A percentile compares a stretch with the other conserved stretches of the same genome.
Evolutionary conservation across 2,888 invertebrate genomes (phyloP).

Genomic region (Hyppa rectilinea): DNA sequence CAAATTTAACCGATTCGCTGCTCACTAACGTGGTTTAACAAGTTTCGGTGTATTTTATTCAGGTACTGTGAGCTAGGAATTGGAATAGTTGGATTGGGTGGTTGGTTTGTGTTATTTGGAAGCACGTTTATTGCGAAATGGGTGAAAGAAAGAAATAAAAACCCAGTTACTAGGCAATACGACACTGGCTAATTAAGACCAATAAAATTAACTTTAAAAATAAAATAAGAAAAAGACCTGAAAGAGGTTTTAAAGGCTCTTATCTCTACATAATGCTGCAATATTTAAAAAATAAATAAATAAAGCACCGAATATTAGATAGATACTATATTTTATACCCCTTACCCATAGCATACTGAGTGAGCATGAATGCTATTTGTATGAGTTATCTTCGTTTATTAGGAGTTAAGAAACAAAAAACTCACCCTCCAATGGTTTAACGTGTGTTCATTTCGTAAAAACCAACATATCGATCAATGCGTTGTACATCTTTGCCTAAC

Average conservation of each 20-base stretch:
- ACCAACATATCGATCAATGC: neutral
- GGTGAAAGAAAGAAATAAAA: too few species aligned
- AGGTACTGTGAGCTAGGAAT: conserved; percentile 46
- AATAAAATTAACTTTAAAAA: too few species aligned
- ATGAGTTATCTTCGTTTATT: neutral
- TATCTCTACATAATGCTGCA: too few species aligned
- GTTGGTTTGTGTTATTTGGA: neutral
- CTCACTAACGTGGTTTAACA: conserved; percentile 70
- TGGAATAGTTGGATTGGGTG: conserved; percentile 50
- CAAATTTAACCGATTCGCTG: conserved; percentile 74
- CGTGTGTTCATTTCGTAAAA: neutral
- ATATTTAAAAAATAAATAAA: too few species aligned
- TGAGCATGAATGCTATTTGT: neutral
- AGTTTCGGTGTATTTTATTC: conserved; percentile 68
- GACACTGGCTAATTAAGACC: too few species aligned
- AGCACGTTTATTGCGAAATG: conserved; percentile 5
- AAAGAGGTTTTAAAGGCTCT: too few species aligned
- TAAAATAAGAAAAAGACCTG: too few species aligned
- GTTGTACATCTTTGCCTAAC: neutral
- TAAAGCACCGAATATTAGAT: too few species aligned
- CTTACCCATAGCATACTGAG: neutral
- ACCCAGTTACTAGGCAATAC: too few species aligned
- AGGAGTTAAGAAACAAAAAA: neutral
- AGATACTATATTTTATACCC: neutral
- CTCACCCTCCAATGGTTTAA: neutral